phyloP scores from a whole-genome alignment of 2,888 invertebrate genomes.

The Diloba caeruleocephala region DNA sequence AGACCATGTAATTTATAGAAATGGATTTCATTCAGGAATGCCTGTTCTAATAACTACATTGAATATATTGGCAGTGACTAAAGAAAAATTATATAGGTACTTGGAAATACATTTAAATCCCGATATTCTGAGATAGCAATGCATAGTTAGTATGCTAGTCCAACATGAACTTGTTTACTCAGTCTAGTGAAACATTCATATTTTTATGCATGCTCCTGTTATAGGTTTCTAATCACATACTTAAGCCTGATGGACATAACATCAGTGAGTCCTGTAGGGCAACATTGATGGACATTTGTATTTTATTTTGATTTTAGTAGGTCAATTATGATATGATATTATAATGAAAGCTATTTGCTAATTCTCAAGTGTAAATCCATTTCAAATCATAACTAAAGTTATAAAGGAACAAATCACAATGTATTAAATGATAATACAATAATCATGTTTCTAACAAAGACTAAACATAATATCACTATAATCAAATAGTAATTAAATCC shows the following conservation, averaged over 20 bases:
- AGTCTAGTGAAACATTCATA: constrained; percentile 6
- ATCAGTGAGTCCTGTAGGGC: background rate
- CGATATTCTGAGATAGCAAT: constrained; percentile 19
- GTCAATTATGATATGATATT: constrained; percentile 55
- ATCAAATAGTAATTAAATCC: constrained; percentile 75
- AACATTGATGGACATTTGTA: constrained; percentile 19
- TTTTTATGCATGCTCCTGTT: constrained; percentile 20
- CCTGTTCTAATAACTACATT: constrained; percentile 69
- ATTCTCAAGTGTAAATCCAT: constrained; percentile 69
- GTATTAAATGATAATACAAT: constrained; percentile 69
- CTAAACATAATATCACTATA: constrained; percentile 83
- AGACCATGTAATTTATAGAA: constrained; percentile 82
- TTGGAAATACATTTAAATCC: constrained; percentile 47
- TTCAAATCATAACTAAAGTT: constrained; percentile 69
- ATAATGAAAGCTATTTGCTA: constrained; percentile 57
- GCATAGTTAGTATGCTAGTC: background rate
- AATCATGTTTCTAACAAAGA: constrained; percentile 74
- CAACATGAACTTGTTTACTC: background rate
- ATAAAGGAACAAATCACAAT: constrained; percentile 83
- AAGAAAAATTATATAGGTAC: constrained; percentile 56
- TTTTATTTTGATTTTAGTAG: constrained; percentile 43
- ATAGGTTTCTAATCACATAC: constrained; percentile 8
- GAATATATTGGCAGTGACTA: constrained; percentile 81
- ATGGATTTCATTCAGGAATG: constrained; percentile 81
- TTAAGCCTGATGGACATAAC: constrained; percentile 7